Evolutionary conservation across 2,113 vertebrate species (phyloP).

Genomic region (Entosphenus tridentatus): DNA sequence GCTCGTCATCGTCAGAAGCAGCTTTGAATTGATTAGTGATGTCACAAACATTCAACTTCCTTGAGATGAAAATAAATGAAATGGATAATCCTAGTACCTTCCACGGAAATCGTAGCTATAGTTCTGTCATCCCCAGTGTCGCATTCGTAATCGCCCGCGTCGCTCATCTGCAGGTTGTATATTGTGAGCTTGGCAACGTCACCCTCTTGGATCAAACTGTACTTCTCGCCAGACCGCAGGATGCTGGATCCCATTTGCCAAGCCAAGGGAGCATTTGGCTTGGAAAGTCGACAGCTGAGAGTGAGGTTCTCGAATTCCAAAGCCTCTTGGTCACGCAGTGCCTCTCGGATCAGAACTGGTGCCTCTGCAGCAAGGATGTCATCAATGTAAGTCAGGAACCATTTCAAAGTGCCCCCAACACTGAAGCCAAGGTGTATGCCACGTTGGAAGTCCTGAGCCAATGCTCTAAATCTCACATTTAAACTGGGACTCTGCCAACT

Average conservation of each 20-base stretch:
- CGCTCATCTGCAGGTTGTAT: constrained; percentile 21
- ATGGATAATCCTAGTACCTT: constrained; percentile 23
- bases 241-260: constrained; percentile 14
- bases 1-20: too few species aligned
- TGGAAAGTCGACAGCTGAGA: constrained; percentile 18
- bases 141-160: constrained; percentile 38
- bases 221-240: constrained; percentile 17
- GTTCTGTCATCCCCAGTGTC: constrained; percentile 21
- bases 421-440: too few species aligned
- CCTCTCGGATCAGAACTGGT: constrained; percentile 1
- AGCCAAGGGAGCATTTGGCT: constrained; percentile 15
- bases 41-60: too few species aligned
- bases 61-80: too few species aligned
- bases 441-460: too few species aligned
- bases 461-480: too few species aligned
- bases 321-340: background rate
- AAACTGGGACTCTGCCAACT: too few species aligned
- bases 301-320: background rate
- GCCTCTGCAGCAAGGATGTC: background rate
- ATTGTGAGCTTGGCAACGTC: constrained; percentile 18
- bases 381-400: too few species aligned
- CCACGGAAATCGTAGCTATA: constrained; percentile 26
- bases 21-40: too few species aligned
- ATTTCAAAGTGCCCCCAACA: too few species aligned
- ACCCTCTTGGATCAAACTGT: constrained; percentile 19